phyloP scores from a whole-genome alignment of 2,113 vertebrate species.

The Emydocephalus ijimae region DNA sequence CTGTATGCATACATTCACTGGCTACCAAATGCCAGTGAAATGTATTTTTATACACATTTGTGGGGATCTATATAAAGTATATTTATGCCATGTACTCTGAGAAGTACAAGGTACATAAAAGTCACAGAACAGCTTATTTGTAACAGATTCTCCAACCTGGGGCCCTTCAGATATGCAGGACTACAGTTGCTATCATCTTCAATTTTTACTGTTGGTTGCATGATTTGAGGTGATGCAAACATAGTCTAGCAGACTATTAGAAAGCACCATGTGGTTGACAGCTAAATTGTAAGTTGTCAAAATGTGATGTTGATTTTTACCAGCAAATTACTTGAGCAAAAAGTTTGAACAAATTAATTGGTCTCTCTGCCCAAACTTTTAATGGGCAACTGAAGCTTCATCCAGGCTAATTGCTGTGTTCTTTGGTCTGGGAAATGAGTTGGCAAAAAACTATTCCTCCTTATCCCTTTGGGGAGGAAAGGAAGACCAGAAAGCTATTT shows the following conservation, averaged over 20 bases:
- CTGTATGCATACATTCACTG: background rate
- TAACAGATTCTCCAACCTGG: background rate
- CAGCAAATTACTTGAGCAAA: background rate
- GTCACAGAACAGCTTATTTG: background rate
- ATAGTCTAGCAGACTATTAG: background rate
- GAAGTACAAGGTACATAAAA: background rate
- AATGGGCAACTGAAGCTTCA: conserved; percentile 27
- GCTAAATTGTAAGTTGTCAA: background rate
- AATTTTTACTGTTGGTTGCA: background rate
- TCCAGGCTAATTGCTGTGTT: background rate
- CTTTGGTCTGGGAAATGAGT: conserved; percentile 47
- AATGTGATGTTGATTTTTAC: background rate
- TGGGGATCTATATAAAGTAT: background rate
- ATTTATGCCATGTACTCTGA: background rate
- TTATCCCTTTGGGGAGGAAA: conserved; percentile 14
- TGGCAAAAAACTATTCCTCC: background rate
- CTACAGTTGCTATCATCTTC: background rate
- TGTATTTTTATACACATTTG: background rate
- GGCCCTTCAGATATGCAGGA: background rate
- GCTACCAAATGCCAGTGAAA: background rate
- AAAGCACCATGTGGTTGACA: background rate
- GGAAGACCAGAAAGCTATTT: conserved; percentile 18
- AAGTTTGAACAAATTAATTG: background rate
- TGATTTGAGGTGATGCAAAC: background rate
- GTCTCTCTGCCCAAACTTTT: background rate